A percentile compares a stretch with the other conserved stretches of the same genome.
Evolutionary conservation across 2,113 vertebrate species (phyloP).

Genomic region (Paedocypris sp.): DNA sequence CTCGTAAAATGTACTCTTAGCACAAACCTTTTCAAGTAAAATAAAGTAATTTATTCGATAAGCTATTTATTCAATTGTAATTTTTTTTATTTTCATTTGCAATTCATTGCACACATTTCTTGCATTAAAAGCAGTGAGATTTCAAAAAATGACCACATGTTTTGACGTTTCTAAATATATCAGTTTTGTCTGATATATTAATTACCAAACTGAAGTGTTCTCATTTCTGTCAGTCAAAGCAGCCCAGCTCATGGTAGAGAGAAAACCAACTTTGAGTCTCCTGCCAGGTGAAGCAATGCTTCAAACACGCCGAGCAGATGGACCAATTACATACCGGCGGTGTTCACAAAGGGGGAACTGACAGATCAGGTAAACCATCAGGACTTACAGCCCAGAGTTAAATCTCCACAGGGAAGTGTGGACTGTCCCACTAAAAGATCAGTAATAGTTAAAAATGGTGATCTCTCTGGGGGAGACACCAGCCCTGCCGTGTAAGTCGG

Average conservation of each 20-base stretch:
- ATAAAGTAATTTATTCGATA: no score
- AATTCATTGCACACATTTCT: no score
- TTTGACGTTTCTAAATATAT: no score
- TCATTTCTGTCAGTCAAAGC: slow-evolving; percentile 32
- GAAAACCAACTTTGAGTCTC: slow-evolving; percentile 28
- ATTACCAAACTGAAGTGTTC: no score
- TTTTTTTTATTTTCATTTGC: no score
- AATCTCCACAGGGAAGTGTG: slow-evolving; percentile 15
- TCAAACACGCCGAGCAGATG: slow-evolving; percentile 33
- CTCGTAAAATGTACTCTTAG: no score
- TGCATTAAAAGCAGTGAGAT: no score
- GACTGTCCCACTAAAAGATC: slow-evolving; percentile 15
- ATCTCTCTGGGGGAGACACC: not conserved
- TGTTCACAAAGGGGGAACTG: slow-evolving; percentile 26
- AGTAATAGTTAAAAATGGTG: slow-evolving; percentile 17
- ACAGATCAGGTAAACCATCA: slow-evolving; percentile 32
- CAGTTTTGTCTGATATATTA: no score
- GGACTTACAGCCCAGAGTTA: slow-evolving; percentile 15
- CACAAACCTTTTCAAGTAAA: no score
- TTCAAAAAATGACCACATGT: no score
- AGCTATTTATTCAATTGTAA: no score
- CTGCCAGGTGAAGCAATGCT: slow-evolving; percentile 33
- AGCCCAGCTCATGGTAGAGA: slow-evolving; percentile 18
- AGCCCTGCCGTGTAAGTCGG: not conserved
- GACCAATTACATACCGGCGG: slow-evolving; percentile 35